Evolutionary conservation across 2,888 invertebrate species (phyloP), one percentile per base, ranked within the genome.

Genomic region (Orthosia gracilis): DNA sequence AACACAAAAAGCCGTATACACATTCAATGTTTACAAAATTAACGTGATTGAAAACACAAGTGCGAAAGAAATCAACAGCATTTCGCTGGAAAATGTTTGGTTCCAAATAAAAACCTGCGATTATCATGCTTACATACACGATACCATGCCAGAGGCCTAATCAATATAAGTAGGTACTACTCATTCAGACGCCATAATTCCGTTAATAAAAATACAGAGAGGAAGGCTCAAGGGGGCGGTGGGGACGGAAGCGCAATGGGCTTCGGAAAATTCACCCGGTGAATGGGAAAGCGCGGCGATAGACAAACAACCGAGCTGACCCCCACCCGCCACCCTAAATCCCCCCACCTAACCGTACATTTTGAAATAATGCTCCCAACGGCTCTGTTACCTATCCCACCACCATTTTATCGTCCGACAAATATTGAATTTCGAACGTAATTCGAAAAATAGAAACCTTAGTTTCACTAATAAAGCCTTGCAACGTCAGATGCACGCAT

Each of bases 241-340:
- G 89, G 94, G 92, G 89, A 85, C 89, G 92, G 93, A 92, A 93
- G 93, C 92, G 94, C 94, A 93, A 92, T 94, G 94, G 94, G 94
- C 95, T 94, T 95, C 94, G 95, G 96, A 94, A 95, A 96, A 96
- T 95, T 95, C 96, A 94, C 94, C 95, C 95, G 92, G 93, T 96
- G 96, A 96, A 95, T 95, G 95, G 94, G 93, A 95, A 96, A 96
- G 92, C 95, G 95, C 94, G 93, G 94, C 94, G 94, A 95, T 96
- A 96, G 96, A 96, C 95, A 96, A 96, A 96, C 96, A 95, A 93
- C 90, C 90, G 88, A 89, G 89, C 92, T 94, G 94, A 95, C 96
- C 95, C 92, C 89, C 88, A 78, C 86, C 90, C 82, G 81, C 89
- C 86, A 86, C 87, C 90, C 84, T 73, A 80, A 77, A 79, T 83